Evolutionary conservation across 2,888 invertebrate species (phyloP), one percentile per base, ranked within the genome.

Genomic region (Pollenia labialis): DNA sequence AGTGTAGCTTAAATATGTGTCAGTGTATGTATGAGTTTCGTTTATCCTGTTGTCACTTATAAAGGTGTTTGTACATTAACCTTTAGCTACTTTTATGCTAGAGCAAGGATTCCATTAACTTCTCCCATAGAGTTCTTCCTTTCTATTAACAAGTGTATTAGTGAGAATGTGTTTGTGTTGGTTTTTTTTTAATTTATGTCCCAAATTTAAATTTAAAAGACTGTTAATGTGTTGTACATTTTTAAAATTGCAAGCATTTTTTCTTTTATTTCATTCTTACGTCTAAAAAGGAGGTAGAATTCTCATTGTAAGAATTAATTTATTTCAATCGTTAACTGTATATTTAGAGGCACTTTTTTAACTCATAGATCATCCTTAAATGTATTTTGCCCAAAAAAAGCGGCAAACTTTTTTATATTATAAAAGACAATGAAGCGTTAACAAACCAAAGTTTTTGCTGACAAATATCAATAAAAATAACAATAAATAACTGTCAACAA

Each of bases 391-490:
- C 1, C 16, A 2, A 23, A 52, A 52, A 32, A 32, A 1, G 32
- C 6, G 32, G 54, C n/a, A 56, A 72, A 81, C 60, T 71, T 54
- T 50, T 52, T 14, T 32, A n/a, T 8, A 71, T 56, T 62, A 46
- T 32, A 23, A 54, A 60, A 71, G 23, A 81, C 56, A 74, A 58
- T 82, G 81, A 83, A 84, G 85, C 85, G 88, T 88, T 85, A 85
- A 84, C 81, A 64, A 64, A 64, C 64, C 46, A 69, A 79, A 46
- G 7, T 76, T 88, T 87, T 87, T 83, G 88, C 87, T 88, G 88
- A 88, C 88, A 87, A 80, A 77, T 85, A 80, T 85, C 69, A 84
- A 82, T 82, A 82, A 82, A 85, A 79, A 81, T 85, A 85, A 71
- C 68, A 69, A 50, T 54, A 76, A 54, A 71, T 40, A 77, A 64